phyloP scores from a whole-genome alignment of 1,140 invertebrate species.

The Bombus terrestris region DNA sequence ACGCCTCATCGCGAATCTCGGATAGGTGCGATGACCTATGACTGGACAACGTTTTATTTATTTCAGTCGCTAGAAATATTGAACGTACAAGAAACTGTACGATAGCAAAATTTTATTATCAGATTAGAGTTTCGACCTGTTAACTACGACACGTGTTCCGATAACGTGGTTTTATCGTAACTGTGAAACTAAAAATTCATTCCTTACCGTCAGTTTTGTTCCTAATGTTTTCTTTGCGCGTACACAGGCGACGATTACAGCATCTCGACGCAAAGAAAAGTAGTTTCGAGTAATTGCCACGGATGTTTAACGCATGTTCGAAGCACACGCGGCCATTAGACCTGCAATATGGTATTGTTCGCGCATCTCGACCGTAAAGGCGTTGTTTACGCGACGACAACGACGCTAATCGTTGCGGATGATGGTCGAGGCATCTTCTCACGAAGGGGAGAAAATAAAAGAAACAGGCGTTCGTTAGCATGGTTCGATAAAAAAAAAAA shows the following conservation, averaged over 20 bases:
- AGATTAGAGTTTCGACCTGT: too few species aligned
- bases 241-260: neutral
- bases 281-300: slow-evolving; percentile 24
- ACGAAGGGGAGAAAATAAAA: neutral
- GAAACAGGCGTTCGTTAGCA: slow-evolving; percentile 10
- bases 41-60: too few species aligned
- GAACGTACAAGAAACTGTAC: neutral
- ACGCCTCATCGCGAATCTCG: too few species aligned
- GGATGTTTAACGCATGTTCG: slow-evolving; percentile 39
- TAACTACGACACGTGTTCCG: too few species aligned
- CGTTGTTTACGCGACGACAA: slow-evolving; percentile 34
- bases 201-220: neutral
- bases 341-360: slow-evolving; percentile 29
- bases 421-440: neutral
- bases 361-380: neutral
- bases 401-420: slow-evolving; percentile 25
- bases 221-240: neutral
- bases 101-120: too few species aligned
- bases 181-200: neutral
- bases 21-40: too few species aligned
- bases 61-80: too few species aligned
- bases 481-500: neutral
- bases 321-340: slow-evolving; percentile 26
- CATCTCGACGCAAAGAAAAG: neutral
- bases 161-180: neutral